Conservation (phyloP, 92 coral and sea anemone species). For the Anthopleura xanthogrammica region DNA sequence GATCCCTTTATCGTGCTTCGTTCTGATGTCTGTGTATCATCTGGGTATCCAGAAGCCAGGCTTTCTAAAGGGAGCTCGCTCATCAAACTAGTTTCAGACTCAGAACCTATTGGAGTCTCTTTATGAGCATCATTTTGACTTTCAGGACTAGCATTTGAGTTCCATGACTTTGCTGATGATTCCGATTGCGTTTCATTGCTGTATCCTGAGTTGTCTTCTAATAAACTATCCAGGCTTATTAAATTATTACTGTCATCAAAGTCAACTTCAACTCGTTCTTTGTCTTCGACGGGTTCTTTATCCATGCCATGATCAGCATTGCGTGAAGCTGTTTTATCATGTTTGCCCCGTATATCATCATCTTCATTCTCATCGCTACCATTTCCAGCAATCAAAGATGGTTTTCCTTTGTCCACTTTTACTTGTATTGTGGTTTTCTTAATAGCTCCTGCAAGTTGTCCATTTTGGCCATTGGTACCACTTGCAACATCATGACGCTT, state of each 20-base stretch:
- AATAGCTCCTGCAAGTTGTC: background rate
- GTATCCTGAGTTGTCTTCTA: conserved; percentile 4
- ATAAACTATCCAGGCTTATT: conserved; percentile 3
- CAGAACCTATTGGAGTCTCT: background rate
- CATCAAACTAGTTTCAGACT: background rate
- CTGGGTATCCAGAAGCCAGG: background rate
- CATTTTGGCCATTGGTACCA: background rate
- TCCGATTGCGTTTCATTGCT: background rate
- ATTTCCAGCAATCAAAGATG: background rate
- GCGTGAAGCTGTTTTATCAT: background rate
- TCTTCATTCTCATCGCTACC: conserved; percentile 1
- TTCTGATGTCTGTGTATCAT: background rate
- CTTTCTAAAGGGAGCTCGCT: background rate
- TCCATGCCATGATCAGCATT: background rate
- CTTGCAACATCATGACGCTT: background rate
- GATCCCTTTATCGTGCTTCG: background rate
- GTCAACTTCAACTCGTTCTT: background rate
- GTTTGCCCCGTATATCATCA: background rate
- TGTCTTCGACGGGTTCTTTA: background rate
- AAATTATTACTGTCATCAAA: background rate
- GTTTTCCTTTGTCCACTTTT: background rate
- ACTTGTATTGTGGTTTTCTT: background rate
- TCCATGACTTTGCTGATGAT: background rate
- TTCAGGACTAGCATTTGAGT: background rate
- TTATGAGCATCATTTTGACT: background rate